Evolutionary conservation across 2,888 invertebrate genomes (phyloP), one percentile per base, ranked within the genome.

Genomic region (Malachius bipustulatus): DNA sequence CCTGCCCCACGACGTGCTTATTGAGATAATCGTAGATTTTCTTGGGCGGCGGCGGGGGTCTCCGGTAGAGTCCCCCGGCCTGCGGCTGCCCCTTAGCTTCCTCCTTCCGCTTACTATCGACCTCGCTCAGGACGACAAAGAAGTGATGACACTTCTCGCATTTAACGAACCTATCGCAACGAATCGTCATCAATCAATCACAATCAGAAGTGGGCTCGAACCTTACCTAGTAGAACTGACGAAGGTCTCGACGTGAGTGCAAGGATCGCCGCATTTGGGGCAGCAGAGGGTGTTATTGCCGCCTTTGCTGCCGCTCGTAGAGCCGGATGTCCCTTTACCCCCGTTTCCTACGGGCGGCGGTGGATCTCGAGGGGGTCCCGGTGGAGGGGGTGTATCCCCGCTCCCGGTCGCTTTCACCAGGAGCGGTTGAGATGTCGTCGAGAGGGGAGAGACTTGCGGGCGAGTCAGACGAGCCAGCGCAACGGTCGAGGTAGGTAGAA

Each of bases 91-190:
- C 67, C 32, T 81, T 79, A 1, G 77, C 70, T 41, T 82, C 82
- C 47, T 87, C 89, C 60, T 88, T 88, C 63, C 83, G 83, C 64
- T 91, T 89, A 14, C 87, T 80, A 63, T 94, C 93, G 24, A 85
- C 78, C 55, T 94, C 93, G 47, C 90, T 90, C 41, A 94, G 70
- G 14, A 96, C 91, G 19, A 94, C 91, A 62, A 94, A 96, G 69
- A 96, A 94, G 61, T 94, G 93, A 64, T 93, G 90, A 58, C 96
- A 96, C 62, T 93, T 94, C 63, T 94, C 93, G 65, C 96, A 96
- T 65, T 93, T 94, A 24, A 96, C 94, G 66, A 96, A 96, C 47
- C 34, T n/a, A n/a, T n/a, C n/a, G n/a, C n/a, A n/a, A n/a, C n/a
- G n/a, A n/a, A n/a, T n/a, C n/a, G n/a, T n/a, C n/a, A n/a, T n/a